These are phyloP conservation scores for Euzetes globulus DNA, from an alignment of 2,888 invertebrate species.

Conservation along the genomic window DNA sequence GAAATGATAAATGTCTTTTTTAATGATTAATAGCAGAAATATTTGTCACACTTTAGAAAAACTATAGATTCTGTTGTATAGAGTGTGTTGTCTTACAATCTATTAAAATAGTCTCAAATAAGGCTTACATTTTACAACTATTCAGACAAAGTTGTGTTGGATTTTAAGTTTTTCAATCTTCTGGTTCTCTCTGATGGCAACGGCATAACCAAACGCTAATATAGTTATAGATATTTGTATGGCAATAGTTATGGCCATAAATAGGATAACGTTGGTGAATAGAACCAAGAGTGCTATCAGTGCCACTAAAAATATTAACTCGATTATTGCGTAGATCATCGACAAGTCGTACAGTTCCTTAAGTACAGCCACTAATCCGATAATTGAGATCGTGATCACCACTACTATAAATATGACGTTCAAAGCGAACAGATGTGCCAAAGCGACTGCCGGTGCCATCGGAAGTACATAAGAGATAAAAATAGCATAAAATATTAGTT, in stretches of 20 bases:
- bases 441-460: conserved; percentile 2
- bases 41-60: no score
- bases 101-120: no score
- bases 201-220: conserved; percentile 10
- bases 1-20: no score
- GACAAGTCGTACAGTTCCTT: conserved; percentile 17
- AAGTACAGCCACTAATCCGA: conserved; percentile 12
- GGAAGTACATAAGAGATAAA: neutral
- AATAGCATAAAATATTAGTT: neutral
- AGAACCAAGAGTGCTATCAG: neutral
- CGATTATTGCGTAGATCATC: conserved; percentile 7
- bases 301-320: neutral
- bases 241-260: neutral
- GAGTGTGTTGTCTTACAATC: no score
- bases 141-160: conserved; percentile 7
- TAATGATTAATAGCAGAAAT: no score
- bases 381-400: neutral
- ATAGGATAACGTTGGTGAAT: neutral
- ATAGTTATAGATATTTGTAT: conserved; percentile 15
- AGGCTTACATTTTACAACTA: neutral
- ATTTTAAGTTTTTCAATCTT: conserved; percentile 16
- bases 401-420: conserved; percentile 11
- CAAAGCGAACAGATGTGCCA: conserved; percentile 10
- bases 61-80: no score
- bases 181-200: neutral